These are phyloP conservation scores for Lomographa bimaculata DNA, from an alignment of 2,888 invertebrate species.

Conservation along the genomic window DNA sequence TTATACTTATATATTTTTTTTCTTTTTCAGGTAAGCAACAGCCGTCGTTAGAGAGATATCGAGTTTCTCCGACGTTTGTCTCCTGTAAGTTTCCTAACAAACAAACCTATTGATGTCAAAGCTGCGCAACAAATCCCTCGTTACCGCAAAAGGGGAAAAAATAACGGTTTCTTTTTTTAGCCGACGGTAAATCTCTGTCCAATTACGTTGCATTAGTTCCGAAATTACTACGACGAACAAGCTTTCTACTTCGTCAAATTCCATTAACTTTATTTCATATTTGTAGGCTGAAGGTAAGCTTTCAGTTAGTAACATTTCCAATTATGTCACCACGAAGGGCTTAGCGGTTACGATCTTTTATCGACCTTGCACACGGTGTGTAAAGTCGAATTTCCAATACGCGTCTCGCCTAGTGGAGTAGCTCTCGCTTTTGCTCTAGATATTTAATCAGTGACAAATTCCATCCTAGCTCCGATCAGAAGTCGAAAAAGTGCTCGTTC, in stretches of 20 bases:
- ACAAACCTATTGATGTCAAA: slow-evolving; percentile 45
- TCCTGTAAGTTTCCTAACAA: slow-evolving; percentile 45
- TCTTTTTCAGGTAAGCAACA: slow-evolving; percentile 55
- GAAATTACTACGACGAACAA: slow-evolving; percentile 41
- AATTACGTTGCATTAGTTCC: slow-evolving; percentile 47
- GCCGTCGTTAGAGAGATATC: slow-evolving; percentile 40
- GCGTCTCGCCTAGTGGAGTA: slow-evolving; percentile 6
- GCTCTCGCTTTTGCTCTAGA: slow-evolving; percentile 20
- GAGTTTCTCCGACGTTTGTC: slow-evolving; percentile 41
- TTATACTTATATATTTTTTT: slow-evolving; percentile 32
- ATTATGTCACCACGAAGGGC: slow-evolving; percentile 32
- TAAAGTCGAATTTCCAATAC: slow-evolving; percentile 19
- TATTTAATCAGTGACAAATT: slow-evolving; percentile 32
- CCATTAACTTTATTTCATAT: slow-evolving; percentile 38
- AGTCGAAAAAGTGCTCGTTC: slow-evolving; percentile 45
- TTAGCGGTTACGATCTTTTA: slow-evolving; percentile 7
- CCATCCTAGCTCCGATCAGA: slow-evolving; percentile 27
- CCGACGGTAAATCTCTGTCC: slow-evolving; percentile 37
- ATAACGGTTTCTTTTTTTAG: slow-evolving; percentile 27
- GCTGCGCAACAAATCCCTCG: slow-evolving; percentile 41
- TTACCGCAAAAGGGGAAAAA: slow-evolving; percentile 30
- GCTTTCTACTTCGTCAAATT: slow-evolving; percentile 37
- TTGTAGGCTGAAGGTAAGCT: slow-evolving; percentile 24
- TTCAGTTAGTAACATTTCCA: slow-evolving; percentile 35
- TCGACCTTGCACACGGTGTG: slow-evolving; percentile 13